Base-by-base conservation (phyloP, 2,113 vertebrate species). In the Azemiops feae region DNA sequence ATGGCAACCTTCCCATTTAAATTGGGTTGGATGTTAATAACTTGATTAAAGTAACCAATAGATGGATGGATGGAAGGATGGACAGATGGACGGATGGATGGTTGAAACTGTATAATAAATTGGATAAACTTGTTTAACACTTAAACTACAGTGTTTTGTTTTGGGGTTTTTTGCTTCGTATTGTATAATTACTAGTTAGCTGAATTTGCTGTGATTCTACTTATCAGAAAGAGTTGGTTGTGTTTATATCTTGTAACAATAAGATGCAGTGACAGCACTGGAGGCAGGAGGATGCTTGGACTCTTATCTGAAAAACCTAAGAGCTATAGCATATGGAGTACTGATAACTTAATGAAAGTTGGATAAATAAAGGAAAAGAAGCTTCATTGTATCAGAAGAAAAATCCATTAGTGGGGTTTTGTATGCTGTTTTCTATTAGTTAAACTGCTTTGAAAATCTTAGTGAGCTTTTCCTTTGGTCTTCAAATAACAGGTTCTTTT, bases 381-480 rank as follows among this genome's bases (percentile, higher is more conserved):
- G 47, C 88, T 95, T 94, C 92, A 93, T 95, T 55, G 91, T 95
- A 96, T 93, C 74, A 34, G 92, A 93, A 92, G 95, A 58, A 95
- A 93, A 94, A 96, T 95, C 96, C 88, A 97, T 96, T 96, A 96
- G 93, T 93, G 87, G 92, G 81, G 91, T 94, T 96, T 92, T 96
- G 91, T 94, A 94, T 96, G 93, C 96, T 97, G 96, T 96, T 97
- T 97, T 95, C 95, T 97, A 91, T 97, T 97, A 96, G 95, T 92
- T 74, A 88, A 95, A 96, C 88, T 87, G 89, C 96, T 96, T 96
- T 97, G 96, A 96, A 96, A 96, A 94, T 96, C 91, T 45, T 96
- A 90, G 93, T 95, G 88, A 92, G 30, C 30, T 95, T 95, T 95
- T 95, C 69, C 96, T 96, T 96, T 96, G 92, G 96, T 95, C 94